Evolutionary conservation across 2,888 invertebrate species (phyloP).

Genomic region (Dryobota labecula): DNA sequence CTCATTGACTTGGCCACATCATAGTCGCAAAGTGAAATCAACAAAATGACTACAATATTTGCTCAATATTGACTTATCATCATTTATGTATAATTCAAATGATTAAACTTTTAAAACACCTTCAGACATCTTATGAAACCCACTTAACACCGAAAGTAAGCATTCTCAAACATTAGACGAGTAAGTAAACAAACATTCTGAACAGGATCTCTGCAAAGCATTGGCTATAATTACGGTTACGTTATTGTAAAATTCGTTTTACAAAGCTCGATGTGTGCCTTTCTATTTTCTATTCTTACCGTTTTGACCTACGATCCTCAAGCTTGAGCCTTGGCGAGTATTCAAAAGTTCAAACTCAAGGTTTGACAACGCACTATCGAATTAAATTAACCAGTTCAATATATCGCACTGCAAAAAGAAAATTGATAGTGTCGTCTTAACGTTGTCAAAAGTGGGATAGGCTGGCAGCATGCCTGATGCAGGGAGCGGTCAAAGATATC

Average conservation of each 20-base stretch:
- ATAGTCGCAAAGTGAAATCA: constrained; percentile 31
- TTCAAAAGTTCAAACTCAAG: constrained; percentile 62
- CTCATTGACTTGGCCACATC: constrained; percentile 1
- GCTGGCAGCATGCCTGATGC: constrained; percentile 50
- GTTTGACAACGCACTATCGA: constrained; percentile 37
- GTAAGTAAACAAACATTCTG: constrained; percentile 31
- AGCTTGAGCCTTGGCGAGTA: constrained; percentile 45
- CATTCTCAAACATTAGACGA: constrained; percentile 38
- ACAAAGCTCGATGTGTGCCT: constrained; percentile 14
- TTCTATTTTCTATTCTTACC: constrained; percentile 48
- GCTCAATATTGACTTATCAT: constrained; percentile 34
- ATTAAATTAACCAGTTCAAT: constrained; percentile 26
- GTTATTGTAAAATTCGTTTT: constrained; percentile 31
- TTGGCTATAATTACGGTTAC: constrained; percentile 30
- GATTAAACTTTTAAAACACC: constrained; percentile 38
- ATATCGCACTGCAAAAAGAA: constrained; percentile 22
- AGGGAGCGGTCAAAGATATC: constrained; percentile 48
- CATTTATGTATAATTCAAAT: constrained; percentile 37
- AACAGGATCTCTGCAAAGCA: constrained; percentile 32
- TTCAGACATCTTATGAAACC: constrained; percentile 48
- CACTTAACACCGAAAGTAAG: constrained; percentile 53
- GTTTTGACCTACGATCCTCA: constrained; percentile 45
- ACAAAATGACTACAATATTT: constrained; percentile 19
- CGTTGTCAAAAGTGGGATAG: constrained; percentile 29
- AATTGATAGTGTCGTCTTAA: constrained; percentile 19